Base-by-base conservation (phyloP, 2,888 invertebrate genomes). In the Drosophila sordidula region DNA sequence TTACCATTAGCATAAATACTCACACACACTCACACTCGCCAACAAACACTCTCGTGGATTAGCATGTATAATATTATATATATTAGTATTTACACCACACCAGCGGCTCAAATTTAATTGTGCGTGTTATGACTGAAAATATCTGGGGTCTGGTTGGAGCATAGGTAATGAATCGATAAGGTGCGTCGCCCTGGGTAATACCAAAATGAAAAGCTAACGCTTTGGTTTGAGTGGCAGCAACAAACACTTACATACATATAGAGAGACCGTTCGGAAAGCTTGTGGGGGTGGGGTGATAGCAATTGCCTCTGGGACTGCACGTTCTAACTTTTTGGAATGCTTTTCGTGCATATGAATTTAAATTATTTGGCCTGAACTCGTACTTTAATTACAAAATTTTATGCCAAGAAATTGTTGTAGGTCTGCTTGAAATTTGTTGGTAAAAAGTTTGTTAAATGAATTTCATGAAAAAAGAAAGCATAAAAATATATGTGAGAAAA, bases 51-150 rank as follows among this genome's bases (percentile, higher is more conserved):
- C 42, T 11, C 34, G 14, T 45, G 56, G 57, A 78, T 83, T 79
- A 82, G 74, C 66, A 47, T 68, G 67, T 74, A 82, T 72, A 58
- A 69, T 47, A 82, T 72, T 56, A 69, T 47, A 72, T 76, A 58
- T 66, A 78, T 81, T 67, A 42, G 83, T 59, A 73, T 75, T 73
- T 74, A 64, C 46, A 44, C 50, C 70, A 72, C 64, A 69, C 57
- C 58, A 63, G 66, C 62, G 66, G 56, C 69, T 65, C 52, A 66
- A 69, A 70, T 70, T 70, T 77, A 83, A 87, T 83, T 87, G 87
- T 69, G 85, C 82, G 69, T 78, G 82, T 64, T 50, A 64, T 66
- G 66, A 70, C 62, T 68, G 32, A 29, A 62, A 70, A 79, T 82
- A 64, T 65, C 58, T 22, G 49, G 22, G 34, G 41, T 65, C 45